Evolutionary conservation across 2,888 invertebrate species (phyloP).

Genomic region (Thera obeliscata): DNA sequence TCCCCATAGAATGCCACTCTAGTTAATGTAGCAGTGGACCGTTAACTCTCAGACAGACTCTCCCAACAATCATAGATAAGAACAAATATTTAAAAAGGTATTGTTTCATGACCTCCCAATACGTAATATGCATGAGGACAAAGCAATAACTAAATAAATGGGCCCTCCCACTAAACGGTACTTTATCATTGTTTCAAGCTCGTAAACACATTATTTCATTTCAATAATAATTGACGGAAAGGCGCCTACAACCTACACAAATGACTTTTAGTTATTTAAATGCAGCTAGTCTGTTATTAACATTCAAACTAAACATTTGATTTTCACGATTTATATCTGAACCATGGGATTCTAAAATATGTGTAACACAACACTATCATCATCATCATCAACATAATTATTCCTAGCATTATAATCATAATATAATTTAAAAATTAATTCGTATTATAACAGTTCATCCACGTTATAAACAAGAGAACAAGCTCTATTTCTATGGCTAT

Average conservation of each 20-base stretch:
- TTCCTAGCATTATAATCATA: too few relatives aligned
- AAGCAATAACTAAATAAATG: slow-evolving; percentile 66
- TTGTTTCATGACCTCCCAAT: slow-evolving; percentile 33
- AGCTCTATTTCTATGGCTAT: too few relatives aligned
- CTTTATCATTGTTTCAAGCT: slow-evolving; percentile 69
- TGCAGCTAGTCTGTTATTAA: neutral
- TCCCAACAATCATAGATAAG: neutral
- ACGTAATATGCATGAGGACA: slow-evolving; percentile 56
- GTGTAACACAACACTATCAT: too few relatives aligned
- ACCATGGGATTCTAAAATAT: too few relatives aligned
- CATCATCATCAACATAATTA: too few relatives aligned
- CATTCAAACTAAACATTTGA: neutral
- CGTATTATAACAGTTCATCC: too few relatives aligned
- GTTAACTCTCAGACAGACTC: neutral
- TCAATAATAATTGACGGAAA: slow-evolving; percentile 66
- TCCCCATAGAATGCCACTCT: neutral
- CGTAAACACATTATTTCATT: slow-evolving; percentile 65
- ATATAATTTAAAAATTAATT: too few relatives aligned
- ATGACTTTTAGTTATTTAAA: slow-evolving; percentile 7
- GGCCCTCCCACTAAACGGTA: slow-evolving; percentile 72
- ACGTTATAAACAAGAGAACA: too few relatives aligned
- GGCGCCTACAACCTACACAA: slow-evolving; percentile 61
- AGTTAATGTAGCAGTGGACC: neutral
- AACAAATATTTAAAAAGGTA: slow-evolving; percentile 11
- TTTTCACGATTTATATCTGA: neutral